phyloP scores from a whole-genome alignment of 2,888 invertebrate species.

The Spisula subtruncata region DNA sequence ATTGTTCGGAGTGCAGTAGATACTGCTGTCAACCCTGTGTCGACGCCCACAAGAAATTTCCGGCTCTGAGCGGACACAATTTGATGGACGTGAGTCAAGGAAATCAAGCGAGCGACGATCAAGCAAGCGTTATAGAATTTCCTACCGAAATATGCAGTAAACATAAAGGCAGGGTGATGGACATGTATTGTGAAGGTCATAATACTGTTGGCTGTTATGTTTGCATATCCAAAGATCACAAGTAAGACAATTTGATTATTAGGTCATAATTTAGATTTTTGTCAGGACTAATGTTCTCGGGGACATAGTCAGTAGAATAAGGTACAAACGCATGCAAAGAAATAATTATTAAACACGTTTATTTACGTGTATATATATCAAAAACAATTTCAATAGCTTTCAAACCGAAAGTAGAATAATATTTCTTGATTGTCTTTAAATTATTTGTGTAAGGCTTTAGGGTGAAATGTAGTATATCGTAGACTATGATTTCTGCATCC shows the following conservation, averaged over 20 bases:
- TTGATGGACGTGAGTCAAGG: background rate
- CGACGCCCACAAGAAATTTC: background rate
- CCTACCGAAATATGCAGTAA: background rate
- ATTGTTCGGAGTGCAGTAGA: background rate
- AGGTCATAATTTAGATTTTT: too few species aligned
- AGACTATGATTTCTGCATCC: too few species aligned
- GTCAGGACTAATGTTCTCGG: too few species aligned
- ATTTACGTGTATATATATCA: background rate
- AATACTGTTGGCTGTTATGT: background rate
- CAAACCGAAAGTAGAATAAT: background rate
- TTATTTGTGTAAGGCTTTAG: too few species aligned
- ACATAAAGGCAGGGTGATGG: background rate
- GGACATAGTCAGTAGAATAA: background rate
- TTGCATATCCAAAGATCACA: background rate
- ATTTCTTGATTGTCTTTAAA: too few species aligned
- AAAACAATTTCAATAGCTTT: background rate
- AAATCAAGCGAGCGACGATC: background rate
- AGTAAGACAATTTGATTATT: background rate
- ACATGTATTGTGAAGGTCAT: conserved; percentile 1
- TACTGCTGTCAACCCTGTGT: conserved; percentile 24
- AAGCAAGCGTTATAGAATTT: background rate
- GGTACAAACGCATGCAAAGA: background rate
- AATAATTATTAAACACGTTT: background rate
- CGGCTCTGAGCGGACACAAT: background rate
- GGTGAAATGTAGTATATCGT: too few species aligned